These are phyloP conservation scores for Trichogramma dendrolimi DNA, from an alignment of 2,888 invertebrate genomes.

Conservation along the genomic window DNA sequence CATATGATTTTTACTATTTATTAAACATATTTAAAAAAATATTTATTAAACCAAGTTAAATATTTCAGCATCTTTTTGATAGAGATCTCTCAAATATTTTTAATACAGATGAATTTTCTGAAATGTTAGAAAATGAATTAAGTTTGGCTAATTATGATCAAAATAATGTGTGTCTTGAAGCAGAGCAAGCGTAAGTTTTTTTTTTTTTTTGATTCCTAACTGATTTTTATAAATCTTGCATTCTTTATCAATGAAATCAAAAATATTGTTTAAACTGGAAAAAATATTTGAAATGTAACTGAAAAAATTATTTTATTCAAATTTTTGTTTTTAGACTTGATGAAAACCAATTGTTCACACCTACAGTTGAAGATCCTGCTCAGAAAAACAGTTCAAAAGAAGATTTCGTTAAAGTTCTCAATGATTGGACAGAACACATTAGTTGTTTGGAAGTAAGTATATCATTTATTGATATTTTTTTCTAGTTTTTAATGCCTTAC, in stretches of 20 bases:
- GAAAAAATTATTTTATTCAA: constrained; percentile 1
- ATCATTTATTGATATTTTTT: background rate
- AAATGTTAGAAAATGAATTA: constrained; percentile 37
- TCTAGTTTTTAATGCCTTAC: too few species aligned
- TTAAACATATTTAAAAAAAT: background rate
- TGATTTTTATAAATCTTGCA: too few species aligned
- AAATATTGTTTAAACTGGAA: background rate
- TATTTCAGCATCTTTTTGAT: background rate
- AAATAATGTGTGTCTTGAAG: constrained; percentile 39
- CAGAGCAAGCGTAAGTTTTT: constrained; percentile 50
- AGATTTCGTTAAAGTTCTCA: constrained; percentile 55
- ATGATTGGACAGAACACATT: constrained; percentile 55
- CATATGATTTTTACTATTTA: background rate
- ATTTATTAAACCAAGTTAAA: background rate
- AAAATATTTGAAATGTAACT: background rate
- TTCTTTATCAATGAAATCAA: too few species aligned
- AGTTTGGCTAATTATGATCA: constrained; percentile 35
- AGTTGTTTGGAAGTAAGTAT: constrained; percentile 52
- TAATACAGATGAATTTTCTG: constrained; percentile 19
- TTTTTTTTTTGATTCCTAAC: background rate
- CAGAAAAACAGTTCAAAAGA: constrained; percentile 50
- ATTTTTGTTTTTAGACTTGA: constrained; percentile 42
- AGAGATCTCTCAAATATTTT: constrained; percentile 2
- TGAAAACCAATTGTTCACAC: constrained; percentile 51
- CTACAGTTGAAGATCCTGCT: constrained; percentile 40